These are phyloP conservation scores for Drosophila asahinai DNA, from an alignment of 1,140 invertebrate species.

Conservation along the genomic window DNA sequence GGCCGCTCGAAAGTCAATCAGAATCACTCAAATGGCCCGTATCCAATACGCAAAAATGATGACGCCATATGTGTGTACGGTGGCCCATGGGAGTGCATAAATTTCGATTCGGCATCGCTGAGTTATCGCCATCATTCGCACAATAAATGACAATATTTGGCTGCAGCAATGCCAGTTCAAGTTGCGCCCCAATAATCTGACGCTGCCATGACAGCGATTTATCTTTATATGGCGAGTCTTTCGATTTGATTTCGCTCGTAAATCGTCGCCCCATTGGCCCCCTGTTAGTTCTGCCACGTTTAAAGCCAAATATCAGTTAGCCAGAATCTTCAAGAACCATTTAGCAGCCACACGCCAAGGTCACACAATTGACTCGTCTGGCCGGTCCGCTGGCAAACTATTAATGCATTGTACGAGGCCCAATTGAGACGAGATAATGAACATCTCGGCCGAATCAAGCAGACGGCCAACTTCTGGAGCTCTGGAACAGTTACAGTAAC, in stretches of 20 bases:
- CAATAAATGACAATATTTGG: slow-evolving; percentile 73
- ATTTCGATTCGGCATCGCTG: slow-evolving; percentile 52
- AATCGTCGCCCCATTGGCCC: slow-evolving; percentile 23
- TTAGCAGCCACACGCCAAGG: slow-evolving; percentile 45
- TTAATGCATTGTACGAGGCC: slow-evolving; percentile 61
- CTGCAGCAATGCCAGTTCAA: slow-evolving; percentile 48
- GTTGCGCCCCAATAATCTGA: slow-evolving; percentile 51
- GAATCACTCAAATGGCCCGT: slow-evolving; percentile 65
- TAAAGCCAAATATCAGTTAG: slow-evolving; percentile 33
- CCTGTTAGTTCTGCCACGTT: slow-evolving; percentile 20
- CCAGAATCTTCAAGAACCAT: slow-evolving; percentile 13
- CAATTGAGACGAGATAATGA: slow-evolving; percentile 76
- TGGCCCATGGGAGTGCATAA: slow-evolving; percentile 55
- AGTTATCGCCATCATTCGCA: slow-evolving; percentile 63
- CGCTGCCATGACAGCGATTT: slow-evolving; percentile 58
- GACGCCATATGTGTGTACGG: slow-evolving; percentile 43
- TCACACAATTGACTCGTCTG: slow-evolving; percentile 59
- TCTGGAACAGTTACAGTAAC: slow-evolving; percentile 73
- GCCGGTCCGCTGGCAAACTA: slow-evolving; percentile 48
- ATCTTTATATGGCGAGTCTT: slow-evolving; percentile 44
- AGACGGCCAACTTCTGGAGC: slow-evolving; percentile 62
- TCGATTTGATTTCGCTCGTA: slow-evolving; percentile 63
- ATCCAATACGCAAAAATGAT: slow-evolving; percentile 61
- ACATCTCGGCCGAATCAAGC: slow-evolving; percentile 43
- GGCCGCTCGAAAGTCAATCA: slow-evolving; percentile 65